phyloP scores from a whole-genome alignment of 2,888 invertebrate species.

The Odontocerum albicorne region DNA sequence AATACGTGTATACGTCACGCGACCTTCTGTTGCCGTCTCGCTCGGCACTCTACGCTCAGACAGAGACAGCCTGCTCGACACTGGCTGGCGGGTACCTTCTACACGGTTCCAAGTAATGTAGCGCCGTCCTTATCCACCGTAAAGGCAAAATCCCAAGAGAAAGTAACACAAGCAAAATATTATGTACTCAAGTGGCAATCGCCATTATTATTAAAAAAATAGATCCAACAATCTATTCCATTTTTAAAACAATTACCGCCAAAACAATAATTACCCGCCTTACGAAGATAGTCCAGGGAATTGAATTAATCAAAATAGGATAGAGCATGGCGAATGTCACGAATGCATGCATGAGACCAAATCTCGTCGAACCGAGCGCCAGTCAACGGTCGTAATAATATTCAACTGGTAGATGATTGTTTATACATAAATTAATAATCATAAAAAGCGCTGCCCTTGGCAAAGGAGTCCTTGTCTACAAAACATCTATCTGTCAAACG shows the following conservation, averaged over 20 bases:
- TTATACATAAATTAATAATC: constrained; percentile 8
- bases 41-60: constrained; percentile 5
- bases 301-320: not conserved
- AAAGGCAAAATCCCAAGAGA: constrained; percentile 31
- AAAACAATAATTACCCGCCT: no score
- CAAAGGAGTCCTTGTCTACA: constrained; percentile 4
- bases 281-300: no score
- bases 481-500: constrained; percentile 26
- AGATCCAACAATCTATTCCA: no score
- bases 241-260: no score
- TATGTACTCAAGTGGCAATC: constrained; percentile 29
- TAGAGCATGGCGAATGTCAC: constrained; percentile 13
- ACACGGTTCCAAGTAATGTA: constrained; percentile 13
- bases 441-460: not conserved
- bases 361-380: constrained; percentile 1
- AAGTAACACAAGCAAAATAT: constrained; percentile 32
- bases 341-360: constrained; percentile 6
- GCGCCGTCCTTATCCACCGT: constrained; percentile 21
- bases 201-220: no score
- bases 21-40: constrained; percentile 29
- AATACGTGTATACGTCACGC: constrained; percentile 28
- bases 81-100: constrained; percentile 26
- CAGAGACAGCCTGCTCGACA: constrained; percentile 17
- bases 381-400: constrained; percentile 9
- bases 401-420: constrained; percentile 27